These are phyloP conservation scores for Drosophila paranaensis DNA, from an alignment of 2,888 invertebrate species.

Conservation along the genomic window DNA sequence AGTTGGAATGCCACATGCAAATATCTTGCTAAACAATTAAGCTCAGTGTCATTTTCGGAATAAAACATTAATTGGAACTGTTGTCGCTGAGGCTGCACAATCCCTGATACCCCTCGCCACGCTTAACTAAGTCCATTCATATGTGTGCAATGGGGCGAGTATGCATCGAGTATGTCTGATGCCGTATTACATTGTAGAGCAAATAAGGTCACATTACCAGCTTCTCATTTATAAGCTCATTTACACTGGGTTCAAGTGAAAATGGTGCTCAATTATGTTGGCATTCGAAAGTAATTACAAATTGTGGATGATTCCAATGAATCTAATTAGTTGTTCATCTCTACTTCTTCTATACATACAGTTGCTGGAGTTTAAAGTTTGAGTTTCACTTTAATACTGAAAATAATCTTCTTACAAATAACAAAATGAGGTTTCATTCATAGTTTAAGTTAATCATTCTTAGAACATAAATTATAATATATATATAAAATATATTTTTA, in stretches of 20 bases:
- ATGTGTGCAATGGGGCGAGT: conserved; percentile 30
- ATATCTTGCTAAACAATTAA: conserved; percentile 65
- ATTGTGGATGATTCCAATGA: neutral
- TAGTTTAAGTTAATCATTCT: neutral
- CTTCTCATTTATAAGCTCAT: neutral
- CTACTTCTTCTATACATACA: neutral
- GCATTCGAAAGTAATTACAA: conserved; percentile 48
- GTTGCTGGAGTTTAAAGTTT: neutral
- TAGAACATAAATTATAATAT: neutral
- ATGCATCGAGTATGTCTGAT: conserved; percentile 3
- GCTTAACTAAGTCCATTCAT: conserved; percentile 6
- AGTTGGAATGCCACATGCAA: conserved; percentile 41
- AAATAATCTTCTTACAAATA: neutral
- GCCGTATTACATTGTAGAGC: neutral
- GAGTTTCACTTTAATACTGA: neutral
- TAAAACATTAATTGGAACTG: conserved; percentile 48
- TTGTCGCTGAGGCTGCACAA: conserved; percentile 12
- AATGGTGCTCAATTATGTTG: conserved; percentile 26
- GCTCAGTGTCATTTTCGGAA: conserved; percentile 45
- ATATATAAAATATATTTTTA: neutral
- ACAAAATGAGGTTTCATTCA: neutral
- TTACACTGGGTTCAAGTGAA: neutral
- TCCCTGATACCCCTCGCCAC: neutral
- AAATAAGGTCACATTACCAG: neutral
- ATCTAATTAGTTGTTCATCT: conserved; percentile 16